These are phyloP conservation scores for Phyto melanocephala DNA, from an alignment of 2,888 invertebrate species.

Conservation along the genomic window DNA sequence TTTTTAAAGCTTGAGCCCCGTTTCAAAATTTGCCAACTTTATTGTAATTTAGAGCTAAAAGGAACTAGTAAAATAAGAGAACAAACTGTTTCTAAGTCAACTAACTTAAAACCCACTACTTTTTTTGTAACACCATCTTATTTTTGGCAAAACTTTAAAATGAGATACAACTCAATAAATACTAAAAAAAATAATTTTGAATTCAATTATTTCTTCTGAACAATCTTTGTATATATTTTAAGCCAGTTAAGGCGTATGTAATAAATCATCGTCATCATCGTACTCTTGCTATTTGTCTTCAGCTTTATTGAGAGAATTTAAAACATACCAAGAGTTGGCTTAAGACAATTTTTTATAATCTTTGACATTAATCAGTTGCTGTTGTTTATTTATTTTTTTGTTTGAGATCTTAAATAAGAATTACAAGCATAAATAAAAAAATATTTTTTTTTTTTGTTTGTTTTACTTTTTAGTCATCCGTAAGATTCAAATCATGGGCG, in stretches of 20 bases:
- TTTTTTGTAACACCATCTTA: no score
- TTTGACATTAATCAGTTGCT: constrained; percentile 49
- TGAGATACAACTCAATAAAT: no score
- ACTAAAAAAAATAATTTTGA: no score
- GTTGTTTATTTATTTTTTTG: constrained; percentile 20
- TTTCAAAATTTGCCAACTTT: no score
- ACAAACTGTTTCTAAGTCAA: no score
- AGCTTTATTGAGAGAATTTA: constrained; percentile 37
- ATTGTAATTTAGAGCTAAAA: no score
- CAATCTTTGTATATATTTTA: background rate
- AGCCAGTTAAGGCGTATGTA: constrained; percentile 38
- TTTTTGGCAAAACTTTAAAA: no score
- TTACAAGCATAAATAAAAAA: constrained; percentile 16
- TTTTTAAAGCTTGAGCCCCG: no score
- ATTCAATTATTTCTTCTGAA: no score
- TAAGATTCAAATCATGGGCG: constrained; percentile 6
- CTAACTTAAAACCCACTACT: no score
- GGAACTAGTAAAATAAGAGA: no score
- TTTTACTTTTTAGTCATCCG: background rate
- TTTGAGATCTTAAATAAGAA: background rate
- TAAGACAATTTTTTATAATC: constrained; percentile 49
- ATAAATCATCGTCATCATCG: constrained; percentile 51
- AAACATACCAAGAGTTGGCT: constrained; percentile 5
- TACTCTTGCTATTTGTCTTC: constrained; percentile 43
- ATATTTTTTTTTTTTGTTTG: background rate